A percentile compares a stretch with the other conserved stretches of the same genome.
Conservation (phyloP, 2,888 invertebrate genomes). For the Macrophya annulata region DNA sequence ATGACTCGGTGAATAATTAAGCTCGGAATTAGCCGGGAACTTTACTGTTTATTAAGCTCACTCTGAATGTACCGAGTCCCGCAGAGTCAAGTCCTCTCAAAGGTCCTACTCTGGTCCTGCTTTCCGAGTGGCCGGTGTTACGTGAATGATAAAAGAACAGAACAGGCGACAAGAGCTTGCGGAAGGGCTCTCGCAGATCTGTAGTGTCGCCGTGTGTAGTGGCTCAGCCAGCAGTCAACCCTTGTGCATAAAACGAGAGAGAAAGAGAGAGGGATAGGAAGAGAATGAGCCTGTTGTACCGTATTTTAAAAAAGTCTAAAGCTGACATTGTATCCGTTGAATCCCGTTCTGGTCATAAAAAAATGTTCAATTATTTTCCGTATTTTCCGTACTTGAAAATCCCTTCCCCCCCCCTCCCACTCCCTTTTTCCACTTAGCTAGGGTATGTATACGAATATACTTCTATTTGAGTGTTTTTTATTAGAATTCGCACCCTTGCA, state of each 20-base stretch:
- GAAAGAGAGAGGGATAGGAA: no score
- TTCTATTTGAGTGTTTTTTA: not conserved
- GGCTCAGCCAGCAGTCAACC: not conserved
- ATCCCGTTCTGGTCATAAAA: not conserved
- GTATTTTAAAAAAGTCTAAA: not conserved
- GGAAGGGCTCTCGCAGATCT: constrained; percentile 23
- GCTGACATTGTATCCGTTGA: not conserved
- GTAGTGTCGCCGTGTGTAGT: constrained; percentile 42
- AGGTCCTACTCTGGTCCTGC: constrained; percentile 12
- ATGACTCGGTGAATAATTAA: not conserved
- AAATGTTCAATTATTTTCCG: not conserved
- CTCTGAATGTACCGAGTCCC: not conserved
- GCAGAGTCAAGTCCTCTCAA: constrained; percentile 33
- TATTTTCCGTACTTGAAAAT: not conserved
- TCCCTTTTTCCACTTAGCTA: not conserved
- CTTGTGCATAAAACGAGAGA: no score
- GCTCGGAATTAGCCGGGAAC: constrained; percentile 14
- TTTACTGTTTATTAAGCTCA: constrained; percentile 35
- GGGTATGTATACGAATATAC: no score
- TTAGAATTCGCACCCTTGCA: not conserved
- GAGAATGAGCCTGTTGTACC: constrained; percentile 9
- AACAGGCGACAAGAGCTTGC: constrained; percentile 34
- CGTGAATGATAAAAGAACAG: constrained; percentile 48
- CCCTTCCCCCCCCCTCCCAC: not conserved
- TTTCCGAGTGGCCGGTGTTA: constrained; percentile 24